These are phyloP conservation scores for Sylvietta virens DNA, from an alignment of 2,113 vertebrate genomes.

Conservation along the genomic window DNA sequence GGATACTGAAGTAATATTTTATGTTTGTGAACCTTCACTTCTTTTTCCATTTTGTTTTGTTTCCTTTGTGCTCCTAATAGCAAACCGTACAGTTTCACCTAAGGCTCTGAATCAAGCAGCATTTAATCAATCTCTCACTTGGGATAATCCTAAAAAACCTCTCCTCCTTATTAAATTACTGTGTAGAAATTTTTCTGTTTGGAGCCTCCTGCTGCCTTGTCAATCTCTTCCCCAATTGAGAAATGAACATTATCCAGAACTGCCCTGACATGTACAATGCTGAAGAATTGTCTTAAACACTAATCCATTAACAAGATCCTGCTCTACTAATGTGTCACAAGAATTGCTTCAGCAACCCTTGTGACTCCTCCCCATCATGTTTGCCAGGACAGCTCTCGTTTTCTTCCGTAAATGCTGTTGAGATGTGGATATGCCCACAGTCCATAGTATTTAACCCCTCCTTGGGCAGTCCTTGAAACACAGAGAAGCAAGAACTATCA, in stretches of 20 bases:
- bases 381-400: background rate
- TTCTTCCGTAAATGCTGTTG: background rate
- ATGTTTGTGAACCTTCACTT: background rate
- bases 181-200: background rate
- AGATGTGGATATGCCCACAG: background rate
- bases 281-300: conserved; percentile 34
- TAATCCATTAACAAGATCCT: conserved; percentile 38
- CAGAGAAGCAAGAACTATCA: background rate
- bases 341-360: conserved; percentile 3
- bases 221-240: conserved; percentile 38
- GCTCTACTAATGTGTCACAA: conserved; percentile 14
- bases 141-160: background rate
- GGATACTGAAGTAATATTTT: background rate
- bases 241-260: background rate
- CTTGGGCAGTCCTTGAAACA: background rate
- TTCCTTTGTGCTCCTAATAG: background rate
- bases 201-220: conserved; percentile 7
- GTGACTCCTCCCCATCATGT: background rate
- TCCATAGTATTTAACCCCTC: background rate
- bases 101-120: conserved; percentile 2
- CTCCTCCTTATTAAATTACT: background rate
- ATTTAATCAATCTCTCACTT: background rate
- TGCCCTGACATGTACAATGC: conserved; percentile 32
- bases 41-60: background rate
- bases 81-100: background rate